phyloP scores from a whole-genome alignment of 2,888 invertebrate species.

The Ligdia adustata region DNA sequence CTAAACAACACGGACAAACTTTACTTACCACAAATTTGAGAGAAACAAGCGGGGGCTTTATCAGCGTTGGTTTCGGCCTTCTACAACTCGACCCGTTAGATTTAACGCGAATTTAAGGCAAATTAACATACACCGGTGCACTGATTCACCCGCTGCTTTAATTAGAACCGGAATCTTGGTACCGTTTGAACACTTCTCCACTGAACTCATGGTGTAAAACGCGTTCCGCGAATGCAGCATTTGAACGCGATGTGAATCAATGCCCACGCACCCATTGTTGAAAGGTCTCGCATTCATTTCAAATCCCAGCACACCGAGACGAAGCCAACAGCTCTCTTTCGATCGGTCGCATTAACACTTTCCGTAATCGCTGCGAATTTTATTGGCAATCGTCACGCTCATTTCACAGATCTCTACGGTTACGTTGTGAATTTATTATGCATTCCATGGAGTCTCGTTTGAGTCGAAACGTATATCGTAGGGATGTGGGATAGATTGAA shows the following conservation, averaged over 20 bases:
- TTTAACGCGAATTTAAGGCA: constrained; percentile 68
- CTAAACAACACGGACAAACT: background rate
- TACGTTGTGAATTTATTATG: constrained; percentile 39
- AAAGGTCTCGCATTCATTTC: constrained; percentile 36
- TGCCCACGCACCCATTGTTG: constrained; percentile 43
- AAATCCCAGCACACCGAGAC: constrained; percentile 32
- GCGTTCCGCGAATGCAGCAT: constrained; percentile 68
- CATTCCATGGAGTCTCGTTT: constrained; percentile 27
- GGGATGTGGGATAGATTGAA: constrained; percentile 26
- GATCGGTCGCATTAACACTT: constrained; percentile 44
- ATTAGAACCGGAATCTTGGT: constrained; percentile 72
- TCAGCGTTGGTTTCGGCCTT: constrained; percentile 35
- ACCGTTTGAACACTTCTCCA: constrained; percentile 62
- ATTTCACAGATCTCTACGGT: constrained; percentile 47
- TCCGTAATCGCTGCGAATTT: constrained; percentile 55
- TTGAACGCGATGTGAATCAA: constrained; percentile 58
- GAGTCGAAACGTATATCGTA: constrained; percentile 26
- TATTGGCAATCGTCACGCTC: constrained; percentile 50
- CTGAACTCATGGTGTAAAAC: constrained; percentile 56
- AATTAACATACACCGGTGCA: constrained; percentile 59
- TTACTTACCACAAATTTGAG: constrained; percentile 1
- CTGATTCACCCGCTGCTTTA: constrained; percentile 72
- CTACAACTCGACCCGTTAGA: constrained; percentile 54
- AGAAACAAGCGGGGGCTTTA: constrained; percentile 14
- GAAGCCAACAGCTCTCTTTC: constrained; percentile 38